phyloP scores from a whole-genome alignment of 2,888 invertebrate genomes.

The Dusona sp. region DNA sequence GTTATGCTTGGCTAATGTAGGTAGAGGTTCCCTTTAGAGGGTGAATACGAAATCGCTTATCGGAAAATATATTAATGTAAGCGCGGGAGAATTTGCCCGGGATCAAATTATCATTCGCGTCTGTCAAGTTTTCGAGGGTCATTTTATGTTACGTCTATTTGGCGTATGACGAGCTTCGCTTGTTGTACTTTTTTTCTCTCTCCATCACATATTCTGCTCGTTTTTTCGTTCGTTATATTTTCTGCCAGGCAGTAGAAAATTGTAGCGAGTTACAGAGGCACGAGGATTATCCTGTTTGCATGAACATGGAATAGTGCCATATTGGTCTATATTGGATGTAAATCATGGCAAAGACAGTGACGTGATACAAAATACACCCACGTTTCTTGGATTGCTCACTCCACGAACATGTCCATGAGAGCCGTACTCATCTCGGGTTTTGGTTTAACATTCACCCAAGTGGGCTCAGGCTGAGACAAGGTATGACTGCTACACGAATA shows the following conservation, averaged over 20 bases:
- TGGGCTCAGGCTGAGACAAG: conserved; percentile 24
- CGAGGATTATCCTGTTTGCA: conserved; percentile 43
- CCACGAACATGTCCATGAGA: conserved; percentile 45
- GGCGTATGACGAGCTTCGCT: background rate
- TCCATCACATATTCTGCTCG: background rate
- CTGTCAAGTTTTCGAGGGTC: conserved; percentile 20
- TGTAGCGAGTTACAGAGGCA: conserved; percentile 14
- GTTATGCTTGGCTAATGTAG: conserved; percentile 46
- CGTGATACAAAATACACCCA: conserved; percentile 72
- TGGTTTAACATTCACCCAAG: conserved; percentile 46
- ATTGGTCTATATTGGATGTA: conserved; percentile 75
- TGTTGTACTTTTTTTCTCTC: conserved; percentile 6
- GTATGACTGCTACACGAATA: conserved; percentile 36
- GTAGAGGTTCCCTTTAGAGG: conserved; percentile 30
- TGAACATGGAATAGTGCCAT: conserved; percentile 62
- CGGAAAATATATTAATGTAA: conserved; percentile 58
- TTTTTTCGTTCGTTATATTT: conserved; percentile 44
- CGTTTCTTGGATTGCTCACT: conserved; percentile 69
- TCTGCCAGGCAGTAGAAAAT: conserved; percentile 7
- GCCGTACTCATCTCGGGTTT: conserved; percentile 47
- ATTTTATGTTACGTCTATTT: conserved; percentile 24
- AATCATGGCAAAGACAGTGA: conserved; percentile 75
- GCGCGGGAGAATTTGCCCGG: conserved; percentile 15
- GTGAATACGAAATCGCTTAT: conserved; percentile 48
- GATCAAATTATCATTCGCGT: conserved; percentile 57